These are phyloP conservation scores for Neodontobutis hainanensis DNA, from an alignment of 2,113 vertebrate genomes.

Conservation along the genomic window DNA sequence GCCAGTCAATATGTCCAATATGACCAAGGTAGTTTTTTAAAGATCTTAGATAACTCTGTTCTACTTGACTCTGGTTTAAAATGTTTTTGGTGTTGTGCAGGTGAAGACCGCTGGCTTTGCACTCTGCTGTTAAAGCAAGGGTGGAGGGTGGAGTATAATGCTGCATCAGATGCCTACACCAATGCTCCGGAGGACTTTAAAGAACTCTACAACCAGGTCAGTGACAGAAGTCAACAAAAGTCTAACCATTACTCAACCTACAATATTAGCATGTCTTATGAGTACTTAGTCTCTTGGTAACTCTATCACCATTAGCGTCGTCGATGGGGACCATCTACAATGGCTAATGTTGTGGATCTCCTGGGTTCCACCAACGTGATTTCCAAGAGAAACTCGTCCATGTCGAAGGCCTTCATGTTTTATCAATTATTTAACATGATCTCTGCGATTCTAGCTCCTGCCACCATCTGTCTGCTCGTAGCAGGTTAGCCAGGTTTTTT, in stretches of 20 bases:
- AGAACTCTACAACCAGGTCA: constrained; percentile 78
- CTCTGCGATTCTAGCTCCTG: constrained; percentile 68
- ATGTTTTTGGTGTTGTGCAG: constrained; percentile 26
- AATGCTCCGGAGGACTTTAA: constrained; percentile 79
- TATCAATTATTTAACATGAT: constrained; percentile 73
- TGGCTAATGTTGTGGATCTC: constrained; percentile 75
- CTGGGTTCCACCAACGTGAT: constrained; percentile 53
- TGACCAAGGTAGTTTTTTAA: constrained; percentile 66
- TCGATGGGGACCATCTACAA: constrained; percentile 77
- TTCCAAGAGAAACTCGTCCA: constrained; percentile 69
- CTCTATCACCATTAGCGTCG: constrained; percentile 47
- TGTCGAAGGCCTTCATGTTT: constrained; percentile 77
- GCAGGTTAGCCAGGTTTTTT: constrained; percentile 47
- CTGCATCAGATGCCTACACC: constrained; percentile 79
- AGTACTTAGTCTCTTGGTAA: neutral
- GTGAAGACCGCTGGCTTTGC: constrained; percentile 81
- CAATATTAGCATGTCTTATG: neutral
- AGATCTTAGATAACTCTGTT: neutral
- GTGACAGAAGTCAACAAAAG: neutral
- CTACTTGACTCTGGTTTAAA: neutral
- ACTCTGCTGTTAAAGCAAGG: constrained; percentile 78
- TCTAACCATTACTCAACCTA: no score
- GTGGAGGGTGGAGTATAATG: constrained; percentile 80
- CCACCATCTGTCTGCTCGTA: constrained; percentile 73
- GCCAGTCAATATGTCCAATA: constrained; percentile 72